These are phyloP conservation scores for Drosophila orena DNA, from an alignment of 1,140 invertebrate species.

Conservation along the genomic window DNA sequence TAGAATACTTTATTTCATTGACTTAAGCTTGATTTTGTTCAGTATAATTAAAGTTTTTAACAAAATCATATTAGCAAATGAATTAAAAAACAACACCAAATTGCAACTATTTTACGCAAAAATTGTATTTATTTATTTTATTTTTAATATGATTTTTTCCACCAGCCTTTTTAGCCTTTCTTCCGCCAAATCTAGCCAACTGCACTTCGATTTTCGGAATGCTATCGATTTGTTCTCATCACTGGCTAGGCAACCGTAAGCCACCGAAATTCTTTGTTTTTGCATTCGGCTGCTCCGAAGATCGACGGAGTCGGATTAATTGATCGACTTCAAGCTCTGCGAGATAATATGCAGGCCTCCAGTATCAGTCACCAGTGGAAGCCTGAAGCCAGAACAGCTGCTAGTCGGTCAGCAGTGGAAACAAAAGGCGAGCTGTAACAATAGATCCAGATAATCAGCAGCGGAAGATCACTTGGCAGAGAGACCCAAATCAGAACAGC, in stretches of 20 bases:
- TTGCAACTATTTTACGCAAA: no score
- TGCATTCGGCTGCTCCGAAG: conserved; percentile 12
- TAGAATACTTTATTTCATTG: no score
- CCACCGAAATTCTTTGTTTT: conserved; percentile 26
- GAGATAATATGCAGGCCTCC: conserved; percentile 58
- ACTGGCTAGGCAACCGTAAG: conserved; percentile 4
- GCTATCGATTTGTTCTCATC: not conserved
- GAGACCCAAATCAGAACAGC: conserved; percentile 34
- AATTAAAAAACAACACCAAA: no score
- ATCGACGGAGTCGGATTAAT: conserved; percentile 24
- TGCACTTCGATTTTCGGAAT: not conserved
- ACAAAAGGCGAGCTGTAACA: conserved; percentile 26
- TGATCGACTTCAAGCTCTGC: conserved; percentile 21
- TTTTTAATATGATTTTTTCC: no score
- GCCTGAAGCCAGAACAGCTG: conserved; percentile 41
- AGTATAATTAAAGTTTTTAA: no score
- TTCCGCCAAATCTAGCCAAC: not conserved
- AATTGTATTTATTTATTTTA: no score
- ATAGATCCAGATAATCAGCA: conserved; percentile 32
- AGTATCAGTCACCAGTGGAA: conserved; percentile 56
- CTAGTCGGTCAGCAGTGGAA: conserved; percentile 18
- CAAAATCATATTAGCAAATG: no score
- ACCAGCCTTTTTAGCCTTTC: not conserved
- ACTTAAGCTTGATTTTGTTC: no score
- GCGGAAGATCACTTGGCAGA: conserved; percentile 7